These are phyloP conservation scores for Pygocentrus nattereri DNA, from an alignment of 2,797 vertebrate genomes.

Conservation along the genomic window DNA sequence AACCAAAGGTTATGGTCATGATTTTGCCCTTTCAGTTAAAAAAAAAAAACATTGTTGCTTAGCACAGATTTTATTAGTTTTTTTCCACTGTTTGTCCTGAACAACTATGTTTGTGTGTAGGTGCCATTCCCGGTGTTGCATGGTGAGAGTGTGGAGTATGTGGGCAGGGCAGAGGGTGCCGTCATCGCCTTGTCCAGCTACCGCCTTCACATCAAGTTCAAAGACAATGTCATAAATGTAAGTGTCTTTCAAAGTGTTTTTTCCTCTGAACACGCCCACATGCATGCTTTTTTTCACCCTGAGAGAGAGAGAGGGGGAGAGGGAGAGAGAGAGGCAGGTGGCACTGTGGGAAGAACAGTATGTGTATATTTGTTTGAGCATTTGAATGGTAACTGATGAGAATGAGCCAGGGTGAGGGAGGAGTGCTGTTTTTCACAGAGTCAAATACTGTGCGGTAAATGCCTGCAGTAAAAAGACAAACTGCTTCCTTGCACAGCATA, in stretches of 20 bases:
- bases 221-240: slow-evolving; percentile 93
- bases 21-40: too few species aligned
- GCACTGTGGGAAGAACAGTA: neutral
- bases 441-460: neutral
- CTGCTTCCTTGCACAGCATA: neutral
- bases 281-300: neutral
- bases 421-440: neutral
- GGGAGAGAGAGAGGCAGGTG: neutral
- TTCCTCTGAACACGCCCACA: neutral
- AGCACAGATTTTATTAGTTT: too few species aligned
- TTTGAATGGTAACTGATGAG: slow-evolving; percentile 24
- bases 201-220: slow-evolving; percentile 97
- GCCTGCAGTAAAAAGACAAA: neutral
- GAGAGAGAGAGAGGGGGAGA: too few species aligned
- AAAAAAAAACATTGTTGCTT: too few species aligned
- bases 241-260: slow-evolving; percentile 68
- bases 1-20: too few species aligned
- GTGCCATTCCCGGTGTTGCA: slow-evolving; percentile 95
- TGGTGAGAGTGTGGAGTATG: slow-evolving; percentile 93
- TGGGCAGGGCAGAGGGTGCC: slow-evolving; percentile 91
- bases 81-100: too few species aligned
- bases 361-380: neutral
- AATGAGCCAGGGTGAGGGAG: neutral
- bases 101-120: slow-evolving; percentile 72
- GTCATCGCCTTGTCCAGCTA: slow-evolving; percentile 96